These are phyloP conservation scores for Plestiodon gilberti DNA, from an alignment of 2,113 vertebrate species.

Conservation along the genomic window DNA sequence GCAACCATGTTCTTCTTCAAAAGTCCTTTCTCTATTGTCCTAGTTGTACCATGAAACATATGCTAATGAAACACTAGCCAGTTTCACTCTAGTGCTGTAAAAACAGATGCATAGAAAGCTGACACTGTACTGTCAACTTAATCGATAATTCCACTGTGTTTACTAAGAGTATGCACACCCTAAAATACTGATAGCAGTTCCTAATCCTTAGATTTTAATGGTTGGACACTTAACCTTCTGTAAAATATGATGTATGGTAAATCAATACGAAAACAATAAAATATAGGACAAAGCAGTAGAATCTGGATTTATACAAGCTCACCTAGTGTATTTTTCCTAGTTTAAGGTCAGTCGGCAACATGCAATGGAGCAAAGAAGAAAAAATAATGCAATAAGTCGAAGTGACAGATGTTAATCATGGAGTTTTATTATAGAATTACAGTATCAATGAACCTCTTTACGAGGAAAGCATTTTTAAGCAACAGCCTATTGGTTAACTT, in stretches of 20 bases:
- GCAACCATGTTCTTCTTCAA: fast-evolving
- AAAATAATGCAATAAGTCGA: neutral
- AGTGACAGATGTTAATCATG: neutral
- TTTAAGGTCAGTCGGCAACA: neutral
- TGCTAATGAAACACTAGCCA: neutral
- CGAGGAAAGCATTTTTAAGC: conserved; percentile 31
- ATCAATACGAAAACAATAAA: neutral
- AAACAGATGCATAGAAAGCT: fast-evolving
- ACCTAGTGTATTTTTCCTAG: fast-evolving
- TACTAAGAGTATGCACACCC: neutral
- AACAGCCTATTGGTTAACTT: conserved; percentile 9
- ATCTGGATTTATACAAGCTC: neutral
- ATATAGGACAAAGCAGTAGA: neutral
- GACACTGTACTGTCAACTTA: neutral
- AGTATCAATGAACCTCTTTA: neutral
- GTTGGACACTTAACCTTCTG: neutral
- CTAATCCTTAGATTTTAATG: neutral
- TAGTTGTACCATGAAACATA: fast-evolving
- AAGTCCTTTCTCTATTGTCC: fast-evolving
- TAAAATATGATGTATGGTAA: neutral
- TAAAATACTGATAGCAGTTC: neutral
- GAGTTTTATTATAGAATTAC: no score
- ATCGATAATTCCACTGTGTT: neutral
- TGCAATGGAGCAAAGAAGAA: neutral
- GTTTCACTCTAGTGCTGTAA: neutral